Base-by-base conservation (phyloP, 2,797 vertebrate species). In the Pangasius sanitwongsei region DNA sequence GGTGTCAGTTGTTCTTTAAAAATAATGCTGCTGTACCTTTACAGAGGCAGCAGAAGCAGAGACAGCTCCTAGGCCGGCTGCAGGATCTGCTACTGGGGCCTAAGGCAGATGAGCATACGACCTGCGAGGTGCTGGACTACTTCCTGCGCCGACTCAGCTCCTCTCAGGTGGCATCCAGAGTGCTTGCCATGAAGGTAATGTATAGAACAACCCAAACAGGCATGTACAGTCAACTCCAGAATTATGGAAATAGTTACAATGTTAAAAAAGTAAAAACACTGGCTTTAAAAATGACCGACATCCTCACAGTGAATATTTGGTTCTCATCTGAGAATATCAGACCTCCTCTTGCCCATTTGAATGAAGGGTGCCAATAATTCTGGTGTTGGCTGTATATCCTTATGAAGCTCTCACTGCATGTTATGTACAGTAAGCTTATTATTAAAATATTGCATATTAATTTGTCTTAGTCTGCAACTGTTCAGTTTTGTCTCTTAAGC, bases 101-200 rank as follows among this genome's bases (percentile, higher is more conserved):
- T 48, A 98, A 97, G 86, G 98, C 98, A 0, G 99, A 99, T 0
- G 98, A 99, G 89, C 99, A 98, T 94, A 99, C 99, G 63, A 99
- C 99, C 0, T 98, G 98, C 0, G 99, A 99, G 93, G 99, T 99
- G 91, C 95, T 99, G 28, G 99, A 99, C 95, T 99, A 99, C 94
- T 99, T 99, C 91, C 95, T 99, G 44, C 96, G 99, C 1, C 97
- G 99, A 28, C 97, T 99, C 41, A 98, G 98, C 91, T 99, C 99
- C 25, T 97, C 98, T 16, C 98, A 99, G 93, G 97, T 98, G 93
- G 98, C 99, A 25, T 99, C 99, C 0, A 94, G 99, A 41, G 98
- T 98, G 41, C 94, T 99, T 86, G 98, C 99, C 87, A 99, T 98
- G 97, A 99, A 99, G 98, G 99, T 99, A 94, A 0, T 50, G 23